phyloP scores from a whole-genome alignment of 2,888 invertebrate genomes.

The Drosophila neonasuta region DNA sequence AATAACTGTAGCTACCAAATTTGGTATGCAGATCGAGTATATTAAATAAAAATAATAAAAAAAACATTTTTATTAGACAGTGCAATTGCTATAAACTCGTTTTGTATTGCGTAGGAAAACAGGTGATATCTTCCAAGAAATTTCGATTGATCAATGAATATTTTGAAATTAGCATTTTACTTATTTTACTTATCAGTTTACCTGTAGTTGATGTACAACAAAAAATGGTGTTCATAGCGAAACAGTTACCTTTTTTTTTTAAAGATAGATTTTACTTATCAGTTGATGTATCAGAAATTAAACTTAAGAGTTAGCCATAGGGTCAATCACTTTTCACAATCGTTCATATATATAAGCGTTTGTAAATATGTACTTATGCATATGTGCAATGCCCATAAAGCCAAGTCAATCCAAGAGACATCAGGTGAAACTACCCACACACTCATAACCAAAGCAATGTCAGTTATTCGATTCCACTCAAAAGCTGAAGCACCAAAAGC shows the following conservation, averaged over 20 bases:
- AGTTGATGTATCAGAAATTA: too few species aligned
- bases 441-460: conserved; percentile 10
- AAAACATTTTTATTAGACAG: neutral
- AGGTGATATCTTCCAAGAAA: neutral
- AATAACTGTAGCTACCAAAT: neutral
- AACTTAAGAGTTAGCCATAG: neutral
- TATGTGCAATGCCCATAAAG: conserved; percentile 24
- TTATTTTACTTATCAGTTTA: too few species aligned
- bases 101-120: neutral
- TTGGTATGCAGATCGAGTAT: conserved; percentile 6
- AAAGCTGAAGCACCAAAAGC: conserved; percentile 34
- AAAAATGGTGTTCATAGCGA: neutral
- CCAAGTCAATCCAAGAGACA: conserved; percentile 47
- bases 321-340: conserved; percentile 7
- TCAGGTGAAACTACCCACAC: conserved; percentile 64
- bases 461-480: conserved; percentile 56
- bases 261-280: neutral
- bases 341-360: neutral
- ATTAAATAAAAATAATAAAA: neutral
- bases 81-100: neutral
- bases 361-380: neutral
- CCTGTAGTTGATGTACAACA: too few species aligned
- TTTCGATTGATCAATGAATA: too few species aligned
- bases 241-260: neutral
- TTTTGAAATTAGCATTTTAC: too few species aligned